Conservation (phyloP, 2,113 vertebrate genomes). For the Pao palembangensis region DNA sequence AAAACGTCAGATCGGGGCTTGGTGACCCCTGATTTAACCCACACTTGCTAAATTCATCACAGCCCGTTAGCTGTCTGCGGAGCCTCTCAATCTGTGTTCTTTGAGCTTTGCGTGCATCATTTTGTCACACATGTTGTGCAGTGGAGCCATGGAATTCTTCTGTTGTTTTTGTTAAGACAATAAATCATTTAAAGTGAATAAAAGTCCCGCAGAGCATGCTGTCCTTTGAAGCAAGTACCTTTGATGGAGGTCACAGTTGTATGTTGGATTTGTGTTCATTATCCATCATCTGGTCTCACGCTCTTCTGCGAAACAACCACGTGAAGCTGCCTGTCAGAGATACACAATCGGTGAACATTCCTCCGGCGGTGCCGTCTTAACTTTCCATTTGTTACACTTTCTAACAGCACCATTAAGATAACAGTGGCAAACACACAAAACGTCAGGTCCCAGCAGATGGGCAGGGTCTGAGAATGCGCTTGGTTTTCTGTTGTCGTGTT, state of each 20-base stretch:
- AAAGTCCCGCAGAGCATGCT: background rate
- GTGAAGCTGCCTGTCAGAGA: slow-evolving; percentile 44
- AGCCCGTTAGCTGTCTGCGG: too few relatives aligned
- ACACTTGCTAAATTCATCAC: too few relatives aligned
- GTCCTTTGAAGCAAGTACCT: slow-evolving; percentile 11
- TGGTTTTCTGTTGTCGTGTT: slow-evolving; percentile 62
- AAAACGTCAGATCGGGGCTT: background rate
- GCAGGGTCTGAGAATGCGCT: slow-evolving; percentile 44
- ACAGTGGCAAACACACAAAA: too few relatives aligned
- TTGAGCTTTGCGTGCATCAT: background rate
- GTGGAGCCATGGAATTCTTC: background rate
- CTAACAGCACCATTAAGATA: background rate
- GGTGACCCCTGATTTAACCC: too few relatives aligned
- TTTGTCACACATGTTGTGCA: slow-evolving; percentile 7
- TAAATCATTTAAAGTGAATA: slow-evolving; percentile 14
- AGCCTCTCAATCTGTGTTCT: background rate
- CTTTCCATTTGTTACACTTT: slow-evolving; percentile 54
- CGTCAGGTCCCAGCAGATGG: slow-evolving; percentile 22
- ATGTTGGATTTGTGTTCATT: slow-evolving; percentile 29
- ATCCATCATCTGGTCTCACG: slow-evolving; percentile 46
- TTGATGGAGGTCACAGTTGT: slow-evolving; percentile 7
- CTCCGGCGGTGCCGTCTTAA: slow-evolving; percentile 28
- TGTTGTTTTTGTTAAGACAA: slow-evolving; percentile 8
- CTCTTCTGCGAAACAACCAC: slow-evolving; percentile 32
- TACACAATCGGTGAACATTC: slow-evolving; percentile 23